These are phyloP conservation scores for Podotricha telesiphe DNA, from an alignment of 2,888 invertebrate species.

Conservation along the genomic window DNA sequence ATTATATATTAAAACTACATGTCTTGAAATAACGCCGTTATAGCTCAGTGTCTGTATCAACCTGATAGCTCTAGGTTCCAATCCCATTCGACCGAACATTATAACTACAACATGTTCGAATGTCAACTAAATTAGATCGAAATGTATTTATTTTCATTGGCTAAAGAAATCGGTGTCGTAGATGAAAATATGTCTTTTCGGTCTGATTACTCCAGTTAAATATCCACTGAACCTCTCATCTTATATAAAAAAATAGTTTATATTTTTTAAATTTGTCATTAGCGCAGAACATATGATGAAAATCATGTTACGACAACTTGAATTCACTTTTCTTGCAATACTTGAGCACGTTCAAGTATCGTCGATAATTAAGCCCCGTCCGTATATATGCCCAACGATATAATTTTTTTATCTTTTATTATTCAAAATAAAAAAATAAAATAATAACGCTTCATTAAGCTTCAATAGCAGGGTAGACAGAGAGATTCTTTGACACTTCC, in stretches of 20 bases:
- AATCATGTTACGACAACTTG: not conserved
- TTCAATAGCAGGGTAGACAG: too few relatives aligned
- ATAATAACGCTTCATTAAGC: not conserved
- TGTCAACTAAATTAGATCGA: too few relatives aligned
- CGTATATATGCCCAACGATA: not conserved
- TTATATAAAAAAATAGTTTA: not conserved
- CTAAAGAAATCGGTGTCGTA: too few relatives aligned
- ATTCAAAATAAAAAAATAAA: not conserved
- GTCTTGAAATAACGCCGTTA: not conserved
- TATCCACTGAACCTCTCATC: not conserved
- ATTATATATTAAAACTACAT: not conserved
- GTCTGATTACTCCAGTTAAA: not conserved
- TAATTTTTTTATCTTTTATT: not conserved
- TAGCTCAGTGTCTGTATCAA: not conserved
- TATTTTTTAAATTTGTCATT: not conserved
- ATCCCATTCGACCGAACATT: too few relatives aligned
- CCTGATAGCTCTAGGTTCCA: too few relatives aligned
- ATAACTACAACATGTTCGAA: too few relatives aligned
- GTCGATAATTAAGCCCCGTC: constrained; percentile 6
- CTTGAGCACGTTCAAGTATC: constrained; percentile 9
- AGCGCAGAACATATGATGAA: not conserved
- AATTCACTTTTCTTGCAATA: not conserved
- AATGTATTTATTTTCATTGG: too few relatives aligned
- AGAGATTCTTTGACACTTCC: too few relatives aligned
- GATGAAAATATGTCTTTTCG: too few relatives aligned